Conservation (phyloP, 2,888 invertebrate species). For the Hirtodrosophila trivittata region DNA sequence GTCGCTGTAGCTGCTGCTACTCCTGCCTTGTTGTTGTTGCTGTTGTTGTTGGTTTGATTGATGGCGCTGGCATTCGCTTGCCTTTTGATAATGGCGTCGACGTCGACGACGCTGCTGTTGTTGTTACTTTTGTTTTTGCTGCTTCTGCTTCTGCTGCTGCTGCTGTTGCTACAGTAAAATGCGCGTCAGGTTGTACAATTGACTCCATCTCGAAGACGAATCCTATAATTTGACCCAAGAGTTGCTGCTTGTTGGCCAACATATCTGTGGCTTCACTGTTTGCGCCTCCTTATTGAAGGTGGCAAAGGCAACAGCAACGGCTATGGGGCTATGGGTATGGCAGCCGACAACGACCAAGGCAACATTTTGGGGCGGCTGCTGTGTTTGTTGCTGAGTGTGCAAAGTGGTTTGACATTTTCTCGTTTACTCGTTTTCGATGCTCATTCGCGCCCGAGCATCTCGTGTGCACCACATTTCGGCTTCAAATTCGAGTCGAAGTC, state of each 20-base stretch:
- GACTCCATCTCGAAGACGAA: constrained; percentile 47
- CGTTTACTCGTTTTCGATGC: constrained; percentile 67
- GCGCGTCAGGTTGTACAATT: constrained; percentile 71
- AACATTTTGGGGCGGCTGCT: constrained; percentile 40
- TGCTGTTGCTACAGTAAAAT: constrained; percentile 59
- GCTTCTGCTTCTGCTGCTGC: constrained; percentile 39
- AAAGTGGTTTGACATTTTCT: constrained; percentile 76
- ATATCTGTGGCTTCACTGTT: constrained; percentile 60
- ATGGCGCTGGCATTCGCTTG: constrained; percentile 68
- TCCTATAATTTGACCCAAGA: constrained; percentile 69
- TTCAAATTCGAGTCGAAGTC: constrained; percentile 59
- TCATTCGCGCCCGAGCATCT: constrained; percentile 68
- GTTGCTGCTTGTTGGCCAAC: constrained; percentile 55
- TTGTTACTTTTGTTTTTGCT: constrained; percentile 5
- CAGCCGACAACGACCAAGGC: not conserved
- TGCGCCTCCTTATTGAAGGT: constrained; percentile 44
- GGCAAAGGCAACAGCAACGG: constrained; percentile 28
- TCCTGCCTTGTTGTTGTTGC: constrained; percentile 32
- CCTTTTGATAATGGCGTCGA: constrained; percentile 74
- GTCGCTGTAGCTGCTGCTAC: constrained; percentile 25
- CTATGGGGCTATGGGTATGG: not conserved
- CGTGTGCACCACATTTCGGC: constrained; percentile 67
- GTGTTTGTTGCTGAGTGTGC: constrained; percentile 50
- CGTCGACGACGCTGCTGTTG: constrained; percentile 21
- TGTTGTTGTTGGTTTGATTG: constrained; percentile 70